A percentile compares a stretch with the other conserved stretches of the same genome.
phyloP scores from a whole-genome alignment of 2,888 invertebrate genomes.

The Amphipoea oculea region DNA sequence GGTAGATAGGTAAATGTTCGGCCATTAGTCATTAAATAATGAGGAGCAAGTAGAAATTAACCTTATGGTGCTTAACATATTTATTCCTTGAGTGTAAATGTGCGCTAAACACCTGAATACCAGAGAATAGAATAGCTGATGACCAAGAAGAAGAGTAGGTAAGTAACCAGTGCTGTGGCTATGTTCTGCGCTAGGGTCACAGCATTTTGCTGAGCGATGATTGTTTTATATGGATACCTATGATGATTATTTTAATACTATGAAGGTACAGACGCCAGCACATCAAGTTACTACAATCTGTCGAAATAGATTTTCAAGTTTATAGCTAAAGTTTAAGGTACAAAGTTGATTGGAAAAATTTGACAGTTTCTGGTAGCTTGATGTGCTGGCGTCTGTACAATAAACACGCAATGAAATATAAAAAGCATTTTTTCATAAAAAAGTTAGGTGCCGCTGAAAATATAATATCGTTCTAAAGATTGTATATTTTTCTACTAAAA shows the following conservation, averaged over 20 bases:
- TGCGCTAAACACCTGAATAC: not conserved
- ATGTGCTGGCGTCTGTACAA: slow-evolving; percentile 6
- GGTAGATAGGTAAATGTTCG: too few relatives aligned
- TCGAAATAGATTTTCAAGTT: too few relatives aligned
- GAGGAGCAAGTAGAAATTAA: not conserved
- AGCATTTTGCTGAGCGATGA: too few relatives aligned
- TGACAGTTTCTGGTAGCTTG: too few relatives aligned
- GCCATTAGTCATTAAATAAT: not conserved
- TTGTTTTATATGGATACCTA: too few relatives aligned
- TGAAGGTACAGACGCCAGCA: too few relatives aligned
- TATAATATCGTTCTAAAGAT: slow-evolving; percentile 29
- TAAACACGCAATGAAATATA: slow-evolving; percentile 44
- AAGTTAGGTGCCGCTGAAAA: slow-evolving; percentile 13
- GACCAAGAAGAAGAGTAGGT: not conserved
- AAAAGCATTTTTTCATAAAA: slow-evolving; percentile 32
- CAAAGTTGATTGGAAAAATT: too few relatives aligned
- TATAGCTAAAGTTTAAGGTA: too few relatives aligned
- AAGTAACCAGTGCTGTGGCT: too few relatives aligned
- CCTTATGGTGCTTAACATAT: not conserved
- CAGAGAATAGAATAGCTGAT: not conserved
- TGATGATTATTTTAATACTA: too few relatives aligned
- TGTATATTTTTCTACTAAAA: slow-evolving; percentile 33
- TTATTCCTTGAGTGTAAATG: not conserved
- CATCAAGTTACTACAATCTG: too few relatives aligned
- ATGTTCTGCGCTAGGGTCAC: too few relatives aligned